Percentiles rank a stretch among this genome's conserved stretches.
phyloP scores from a whole-genome alignment of 2,797 vertebrate species.

The Antrozous pallidus region DNA sequence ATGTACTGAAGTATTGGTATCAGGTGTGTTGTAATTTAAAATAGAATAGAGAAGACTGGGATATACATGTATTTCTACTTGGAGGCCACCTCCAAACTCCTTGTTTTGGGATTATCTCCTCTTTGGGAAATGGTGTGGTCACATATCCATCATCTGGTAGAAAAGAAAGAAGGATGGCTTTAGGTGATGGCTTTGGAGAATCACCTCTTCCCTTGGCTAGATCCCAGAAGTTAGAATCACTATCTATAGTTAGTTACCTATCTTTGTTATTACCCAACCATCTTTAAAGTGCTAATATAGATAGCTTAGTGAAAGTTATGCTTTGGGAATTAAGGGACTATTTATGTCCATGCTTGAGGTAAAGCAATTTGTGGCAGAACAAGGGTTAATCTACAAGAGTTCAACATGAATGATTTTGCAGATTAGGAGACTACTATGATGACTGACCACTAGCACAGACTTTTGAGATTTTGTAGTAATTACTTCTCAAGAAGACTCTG shows the following conservation, averaged over 20 bases:
- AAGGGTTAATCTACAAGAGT: neutral
- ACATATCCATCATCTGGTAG: neutral
- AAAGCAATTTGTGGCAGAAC: neutral
- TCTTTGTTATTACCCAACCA: neutral
- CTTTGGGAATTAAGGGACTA: neutral
- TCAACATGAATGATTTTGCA: neutral
- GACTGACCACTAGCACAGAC: neutral
- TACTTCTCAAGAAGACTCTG: neutral
- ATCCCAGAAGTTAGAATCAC: neutral
- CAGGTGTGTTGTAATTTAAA: neutral
- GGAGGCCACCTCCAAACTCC: neutral
- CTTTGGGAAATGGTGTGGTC: neutral
- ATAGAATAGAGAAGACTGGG: neutral
- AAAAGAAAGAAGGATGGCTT: neutral
- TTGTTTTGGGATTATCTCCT: neutral
- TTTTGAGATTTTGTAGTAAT: neutral
- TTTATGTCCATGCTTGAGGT: neutral
- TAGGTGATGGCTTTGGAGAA: neutral
- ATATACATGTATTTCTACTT: neutral
- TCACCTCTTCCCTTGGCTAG: neutral
- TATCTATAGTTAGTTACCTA: neutral
- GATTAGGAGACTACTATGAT: neutral
- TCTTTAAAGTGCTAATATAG: neutral
- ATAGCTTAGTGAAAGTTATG: neutral
- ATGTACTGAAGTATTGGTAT: neutral